Evolutionary conservation across 1,140 invertebrate species (phyloP).

Genomic region (Anastatus disparis): DNA sequence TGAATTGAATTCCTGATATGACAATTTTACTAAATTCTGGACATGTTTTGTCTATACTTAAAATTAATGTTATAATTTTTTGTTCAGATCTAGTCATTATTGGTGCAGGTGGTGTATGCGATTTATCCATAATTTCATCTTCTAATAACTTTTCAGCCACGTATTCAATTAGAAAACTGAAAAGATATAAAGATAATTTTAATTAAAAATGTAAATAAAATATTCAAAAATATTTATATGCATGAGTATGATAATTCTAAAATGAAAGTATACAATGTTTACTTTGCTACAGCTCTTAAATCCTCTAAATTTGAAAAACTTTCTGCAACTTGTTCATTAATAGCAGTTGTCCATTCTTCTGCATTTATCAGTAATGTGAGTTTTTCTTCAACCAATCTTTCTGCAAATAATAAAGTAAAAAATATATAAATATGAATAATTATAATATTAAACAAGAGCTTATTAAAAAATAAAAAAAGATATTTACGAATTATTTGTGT

Average conservation of each 20-base stretch:
- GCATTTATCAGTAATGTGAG: constrained; percentile 44
- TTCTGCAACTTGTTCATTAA: constrained; percentile 48
- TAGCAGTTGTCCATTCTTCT: constrained; percentile 47
- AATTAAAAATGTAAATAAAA: background rate
- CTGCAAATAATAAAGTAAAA: constrained; percentile 43
- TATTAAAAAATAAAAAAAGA: too few species aligned
- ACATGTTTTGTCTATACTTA: constrained; percentile 44
- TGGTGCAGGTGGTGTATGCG: constrained; percentile 59
- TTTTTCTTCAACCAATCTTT: constrained; percentile 47
- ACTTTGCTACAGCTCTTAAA: constrained; percentile 40
- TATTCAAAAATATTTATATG: background rate
- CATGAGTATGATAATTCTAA: background rate
- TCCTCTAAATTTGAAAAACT: constrained; percentile 38
- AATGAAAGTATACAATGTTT: constrained; percentile 27
- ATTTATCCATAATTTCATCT: constrained; percentile 48
- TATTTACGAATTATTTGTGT: too few species aligned
- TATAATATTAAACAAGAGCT: too few species aligned
- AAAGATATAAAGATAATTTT: background rate
- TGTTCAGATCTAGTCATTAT: constrained; percentile 56
- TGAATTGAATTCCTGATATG: constrained; percentile 53
- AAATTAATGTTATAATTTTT: constrained; percentile 53
- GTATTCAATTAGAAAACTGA: constrained; percentile 43
- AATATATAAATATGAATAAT: too few species aligned
- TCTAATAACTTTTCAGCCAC: background rate
- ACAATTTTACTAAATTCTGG: constrained; percentile 47